Evolutionary conservation across 2,888 invertebrate genomes (phyloP).

Genomic region (Elysia crispata): DNA sequence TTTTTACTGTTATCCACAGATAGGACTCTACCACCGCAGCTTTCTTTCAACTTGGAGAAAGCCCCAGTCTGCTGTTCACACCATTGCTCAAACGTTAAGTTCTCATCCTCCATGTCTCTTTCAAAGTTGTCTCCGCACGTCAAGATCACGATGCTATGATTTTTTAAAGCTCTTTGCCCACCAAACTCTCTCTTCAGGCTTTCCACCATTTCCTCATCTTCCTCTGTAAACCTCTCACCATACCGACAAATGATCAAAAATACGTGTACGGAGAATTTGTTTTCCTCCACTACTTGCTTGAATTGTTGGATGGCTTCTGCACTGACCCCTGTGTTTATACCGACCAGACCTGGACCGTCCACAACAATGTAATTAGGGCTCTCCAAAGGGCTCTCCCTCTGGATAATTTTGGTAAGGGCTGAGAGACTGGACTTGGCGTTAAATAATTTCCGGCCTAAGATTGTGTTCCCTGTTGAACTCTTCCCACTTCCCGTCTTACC

Average conservation of each 20-base stretch:
- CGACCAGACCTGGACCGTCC: slow-evolving; percentile 27
- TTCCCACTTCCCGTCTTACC: slow-evolving; percentile 31
- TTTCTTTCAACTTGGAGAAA: neutral
- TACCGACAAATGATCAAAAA: neutral
- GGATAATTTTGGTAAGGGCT: slow-evolving; percentile 11
- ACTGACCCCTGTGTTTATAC: neutral
- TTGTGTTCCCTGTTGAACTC: slow-evolving; percentile 13
- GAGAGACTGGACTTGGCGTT: neutral
- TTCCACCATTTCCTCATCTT: neutral
- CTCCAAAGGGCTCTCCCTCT: slow-evolving; percentile 5
- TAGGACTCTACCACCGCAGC: no score
- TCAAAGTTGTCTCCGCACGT: slow-evolving; percentile 12
- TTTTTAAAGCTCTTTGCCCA: neutral
- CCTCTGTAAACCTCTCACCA: slow-evolving; percentile 18
- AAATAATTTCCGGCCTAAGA: neutral
- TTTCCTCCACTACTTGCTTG: neutral
- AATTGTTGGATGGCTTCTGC: neutral
- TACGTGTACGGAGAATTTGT: neutral
- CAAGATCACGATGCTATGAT: slow-evolving; percentile 23
- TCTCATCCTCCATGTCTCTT: neutral
- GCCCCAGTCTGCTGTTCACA: neutral
- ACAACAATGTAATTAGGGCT: slow-evolving; percentile 12
- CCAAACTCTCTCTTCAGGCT: slow-evolving; percentile 7
- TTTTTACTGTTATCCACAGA: no score
- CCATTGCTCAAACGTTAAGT: neutral